phyloP scores from a whole-genome alignment of 2,797 vertebrate genomes.

The Lepilemur septentrionalis region DNA sequence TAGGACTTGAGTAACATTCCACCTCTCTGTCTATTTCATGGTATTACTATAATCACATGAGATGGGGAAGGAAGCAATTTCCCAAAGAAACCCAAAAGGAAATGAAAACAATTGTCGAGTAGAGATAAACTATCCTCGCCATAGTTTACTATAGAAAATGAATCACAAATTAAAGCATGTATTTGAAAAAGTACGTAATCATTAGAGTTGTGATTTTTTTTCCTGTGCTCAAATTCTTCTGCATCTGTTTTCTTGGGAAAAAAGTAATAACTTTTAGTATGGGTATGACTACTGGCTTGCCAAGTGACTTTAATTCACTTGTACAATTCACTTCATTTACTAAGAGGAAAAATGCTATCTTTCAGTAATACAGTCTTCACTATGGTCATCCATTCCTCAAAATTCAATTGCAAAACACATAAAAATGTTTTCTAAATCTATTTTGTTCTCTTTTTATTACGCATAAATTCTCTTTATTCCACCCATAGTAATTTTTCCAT shows the following conservation, averaged over 20 bases:
- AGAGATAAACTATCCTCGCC: not conserved
- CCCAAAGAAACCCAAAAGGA: not conserved
- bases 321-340: not conserved
- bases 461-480: not conserved
- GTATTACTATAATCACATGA: not conserved
- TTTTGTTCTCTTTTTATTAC: not conserved
- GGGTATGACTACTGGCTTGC: not conserved
- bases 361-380: not conserved
- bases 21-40: not conserved
- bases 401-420: not conserved
- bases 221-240: not conserved
- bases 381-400: not conserved
- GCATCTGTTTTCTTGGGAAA: not conserved
- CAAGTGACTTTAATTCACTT: not conserved
- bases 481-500: not conserved
- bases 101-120: not conserved
- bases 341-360: not conserved
- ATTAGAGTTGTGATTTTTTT: not conserved
- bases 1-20: not conserved
- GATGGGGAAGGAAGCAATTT: not conserved
- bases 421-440: not conserved
- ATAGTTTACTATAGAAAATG: not conserved
- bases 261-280: not conserved
- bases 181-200: not conserved
- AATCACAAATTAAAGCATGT: not conserved